These are phyloP conservation scores for Myotis vivesi DNA, from an alignment of 2,797 vertebrate genomes.

Conservation along the genomic window DNA sequence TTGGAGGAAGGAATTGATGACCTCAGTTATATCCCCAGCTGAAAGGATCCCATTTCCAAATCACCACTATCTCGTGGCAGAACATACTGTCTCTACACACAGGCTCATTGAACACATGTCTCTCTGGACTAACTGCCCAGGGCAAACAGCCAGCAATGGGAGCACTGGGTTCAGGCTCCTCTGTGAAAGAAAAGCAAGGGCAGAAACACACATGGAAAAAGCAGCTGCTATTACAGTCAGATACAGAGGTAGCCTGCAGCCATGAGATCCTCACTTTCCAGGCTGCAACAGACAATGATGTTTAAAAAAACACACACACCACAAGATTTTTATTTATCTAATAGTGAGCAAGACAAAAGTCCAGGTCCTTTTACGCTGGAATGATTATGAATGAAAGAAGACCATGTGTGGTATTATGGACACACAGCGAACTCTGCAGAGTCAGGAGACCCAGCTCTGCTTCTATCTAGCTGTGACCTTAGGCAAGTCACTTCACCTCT, in stretches of 20 bases:
- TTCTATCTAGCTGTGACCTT: conserved; percentile 10
- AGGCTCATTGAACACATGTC: not conserved
- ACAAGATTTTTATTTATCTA: conserved; percentile 40
- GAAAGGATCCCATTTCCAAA: not conserved
- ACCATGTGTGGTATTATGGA: not conserved
- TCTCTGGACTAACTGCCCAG: not conserved
- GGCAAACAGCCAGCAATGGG: not conserved
- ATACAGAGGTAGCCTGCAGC: not conserved
- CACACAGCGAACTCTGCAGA: not conserved
- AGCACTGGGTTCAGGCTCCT: not conserved
- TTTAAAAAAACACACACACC: not conserved
- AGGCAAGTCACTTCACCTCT: conserved; percentile 11
- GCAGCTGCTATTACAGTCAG: not conserved
- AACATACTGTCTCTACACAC: not conserved
- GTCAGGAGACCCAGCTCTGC: not conserved
- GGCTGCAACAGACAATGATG: not conserved
- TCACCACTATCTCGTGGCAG: not conserved
- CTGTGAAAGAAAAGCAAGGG: not conserved
- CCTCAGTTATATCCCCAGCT: not conserved
- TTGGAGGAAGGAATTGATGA: not conserved
- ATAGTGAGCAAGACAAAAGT: not conserved
- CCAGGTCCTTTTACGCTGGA: not conserved
- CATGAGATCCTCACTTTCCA: not conserved
- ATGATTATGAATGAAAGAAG: not conserved
- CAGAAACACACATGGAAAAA: not conserved